Evolutionary conservation across 2,888 invertebrate species (phyloP).

Genomic region (Chironomus riparius): DNA sequence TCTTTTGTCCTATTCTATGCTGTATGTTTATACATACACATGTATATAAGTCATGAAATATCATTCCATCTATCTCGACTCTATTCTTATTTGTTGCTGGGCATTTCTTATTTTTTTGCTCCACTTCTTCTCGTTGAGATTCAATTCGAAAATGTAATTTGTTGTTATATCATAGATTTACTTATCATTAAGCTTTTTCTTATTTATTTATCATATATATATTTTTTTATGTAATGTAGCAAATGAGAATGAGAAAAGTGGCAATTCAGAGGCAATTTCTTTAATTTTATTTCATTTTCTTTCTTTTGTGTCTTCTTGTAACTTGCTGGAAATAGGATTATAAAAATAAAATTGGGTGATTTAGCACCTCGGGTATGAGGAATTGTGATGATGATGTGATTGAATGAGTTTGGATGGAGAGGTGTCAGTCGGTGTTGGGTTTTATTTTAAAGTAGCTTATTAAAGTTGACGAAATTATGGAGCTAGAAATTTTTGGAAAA

Average conservation of each 20-base stretch:
- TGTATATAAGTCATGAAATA: not conserved
- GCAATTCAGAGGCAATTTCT: not conserved
- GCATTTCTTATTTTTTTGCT: not conserved
- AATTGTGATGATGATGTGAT: not conserved
- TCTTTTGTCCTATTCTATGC: not conserved
- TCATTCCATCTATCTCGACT: too few species aligned
- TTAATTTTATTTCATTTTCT: too few species aligned
- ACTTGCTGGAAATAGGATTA: too few species aligned
- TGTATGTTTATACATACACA: not conserved
- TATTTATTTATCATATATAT: not conserved
- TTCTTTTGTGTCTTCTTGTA: too few species aligned
- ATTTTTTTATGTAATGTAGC: not conserved
- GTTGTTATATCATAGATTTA: conserved; percentile 7
- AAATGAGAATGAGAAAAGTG: not conserved
- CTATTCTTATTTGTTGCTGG: not conserved
- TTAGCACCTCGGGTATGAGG: too few species aligned
- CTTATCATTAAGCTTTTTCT: not conserved
- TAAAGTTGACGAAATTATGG: too few species aligned
- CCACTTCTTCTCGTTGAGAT: not conserved
- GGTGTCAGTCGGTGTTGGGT: too few species aligned
- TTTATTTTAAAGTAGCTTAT: too few species aligned
- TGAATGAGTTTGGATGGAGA: too few species aligned
- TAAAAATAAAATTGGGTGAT: too few species aligned
- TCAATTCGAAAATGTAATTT: conserved; percentile 1
- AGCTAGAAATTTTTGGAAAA: too few species aligned